These are phyloP conservation scores for Theonella swinhoei DNA, from an alignment of 37 sponge, comb jelly and placozoan species.

Conservation along the genomic window DNA sequence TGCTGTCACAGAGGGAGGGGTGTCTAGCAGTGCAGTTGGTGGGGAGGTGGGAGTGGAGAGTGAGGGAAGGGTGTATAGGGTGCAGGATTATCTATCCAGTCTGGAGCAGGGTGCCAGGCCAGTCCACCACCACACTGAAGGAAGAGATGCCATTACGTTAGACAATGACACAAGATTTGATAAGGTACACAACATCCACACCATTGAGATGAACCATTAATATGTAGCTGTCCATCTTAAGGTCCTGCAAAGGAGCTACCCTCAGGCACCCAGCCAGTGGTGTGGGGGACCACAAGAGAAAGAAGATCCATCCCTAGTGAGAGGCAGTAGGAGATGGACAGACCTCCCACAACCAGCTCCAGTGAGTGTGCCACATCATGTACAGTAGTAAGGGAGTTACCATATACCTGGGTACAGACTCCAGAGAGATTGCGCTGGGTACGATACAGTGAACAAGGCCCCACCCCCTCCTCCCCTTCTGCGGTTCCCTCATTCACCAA, in stretches of 20 bases:
- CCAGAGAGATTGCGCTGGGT: constrained; percentile 34
- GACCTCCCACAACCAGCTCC: constrained; percentile 52
- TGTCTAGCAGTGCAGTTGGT: too few species aligned
- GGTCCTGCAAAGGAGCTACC: constrained; percentile 49
- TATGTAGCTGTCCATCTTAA: background rate
- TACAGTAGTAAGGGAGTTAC: too few species aligned
- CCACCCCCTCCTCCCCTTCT: background rate
- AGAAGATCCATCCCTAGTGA: background rate
- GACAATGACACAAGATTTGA: constrained; percentile 8
- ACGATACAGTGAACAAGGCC: background rate
- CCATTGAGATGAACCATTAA: background rate
- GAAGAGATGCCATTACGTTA: constrained; percentile 1
- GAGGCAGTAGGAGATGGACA: constrained; percentile 57
- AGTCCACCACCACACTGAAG: constrained; percentile 17
- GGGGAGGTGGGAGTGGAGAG: background rate
- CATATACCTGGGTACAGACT: constrained; percentile 6
- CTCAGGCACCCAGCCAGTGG: constrained; percentile 44
- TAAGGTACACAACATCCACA: background rate
- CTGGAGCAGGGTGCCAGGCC: constrained; percentile 38
- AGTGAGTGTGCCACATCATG: constrained; percentile 15
- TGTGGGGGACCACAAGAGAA: constrained; percentile 4
- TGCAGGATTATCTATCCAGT: constrained; percentile 16
- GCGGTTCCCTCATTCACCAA: too few species aligned
- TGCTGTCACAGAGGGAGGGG: too few species aligned
- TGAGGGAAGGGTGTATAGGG: background rate